Evolutionary conservation across 2,797 vertebrate genomes (phyloP).

Genomic region (Remorina albescens): DNA sequence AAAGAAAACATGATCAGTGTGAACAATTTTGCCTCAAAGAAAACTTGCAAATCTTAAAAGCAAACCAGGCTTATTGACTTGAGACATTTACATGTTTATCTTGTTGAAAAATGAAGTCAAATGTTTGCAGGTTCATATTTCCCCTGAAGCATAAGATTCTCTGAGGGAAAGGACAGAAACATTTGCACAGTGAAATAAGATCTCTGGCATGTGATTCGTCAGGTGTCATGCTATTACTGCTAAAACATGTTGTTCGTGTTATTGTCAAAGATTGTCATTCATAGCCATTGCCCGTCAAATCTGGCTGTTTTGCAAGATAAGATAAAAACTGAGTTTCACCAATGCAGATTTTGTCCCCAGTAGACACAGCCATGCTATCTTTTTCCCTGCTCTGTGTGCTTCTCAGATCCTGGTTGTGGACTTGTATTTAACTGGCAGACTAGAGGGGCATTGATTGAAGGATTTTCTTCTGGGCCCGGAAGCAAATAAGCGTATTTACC

Average conservation of each 20-base stretch:
- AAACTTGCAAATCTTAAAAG: slow-evolving; percentile 8
- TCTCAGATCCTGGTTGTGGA: not conserved
- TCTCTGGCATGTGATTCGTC: slow-evolving; percentile 28
- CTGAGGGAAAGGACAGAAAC: not conserved
- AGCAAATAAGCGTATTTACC: not conserved
- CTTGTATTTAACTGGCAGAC: not conserved
- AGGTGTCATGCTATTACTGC: not conserved
- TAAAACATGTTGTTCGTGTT: no score
- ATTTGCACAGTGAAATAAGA: slow-evolving; percentile 47
- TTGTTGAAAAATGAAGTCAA: slow-evolving; percentile 18
- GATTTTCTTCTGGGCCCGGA: not conserved
- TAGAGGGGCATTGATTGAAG: not conserved
- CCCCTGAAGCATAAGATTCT: not conserved
- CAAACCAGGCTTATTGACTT: slow-evolving; percentile 44
- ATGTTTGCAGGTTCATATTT: slow-evolving; percentile 26
- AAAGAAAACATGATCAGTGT: not conserved
- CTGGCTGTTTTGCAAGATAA: not conserved
- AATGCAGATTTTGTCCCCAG: not conserved
- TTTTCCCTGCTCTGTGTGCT: not conserved
- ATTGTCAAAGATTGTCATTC: no score
- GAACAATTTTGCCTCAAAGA: not conserved
- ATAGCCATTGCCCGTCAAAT: no score
- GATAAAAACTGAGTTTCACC: not conserved
- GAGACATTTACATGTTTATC: not conserved
- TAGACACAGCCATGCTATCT: not conserved